A percentile compares a stretch with the other conserved stretches of the same genome.
Evolutionary conservation across 2,797 vertebrate species (phyloP).

Genomic region (Cirrhinus molitorella): DNA sequence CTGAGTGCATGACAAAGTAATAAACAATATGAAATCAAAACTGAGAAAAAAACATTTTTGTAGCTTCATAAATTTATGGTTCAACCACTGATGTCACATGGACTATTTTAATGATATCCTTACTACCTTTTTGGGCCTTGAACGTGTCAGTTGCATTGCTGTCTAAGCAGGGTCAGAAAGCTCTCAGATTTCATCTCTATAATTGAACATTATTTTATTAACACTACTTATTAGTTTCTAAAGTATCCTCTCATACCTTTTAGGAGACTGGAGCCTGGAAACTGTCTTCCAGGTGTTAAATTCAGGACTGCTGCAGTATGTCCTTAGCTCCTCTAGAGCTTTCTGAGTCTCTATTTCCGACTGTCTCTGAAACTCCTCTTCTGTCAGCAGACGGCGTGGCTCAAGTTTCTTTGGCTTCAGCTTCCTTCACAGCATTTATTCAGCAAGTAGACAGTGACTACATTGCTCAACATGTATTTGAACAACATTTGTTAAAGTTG

Average conservation of each 20-base stretch:
- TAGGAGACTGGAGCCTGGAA: conserved; percentile 91
- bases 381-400: conserved; percentile 87
- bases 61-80: too few species aligned
- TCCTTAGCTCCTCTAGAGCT: conserved; percentile 88
- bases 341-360: conserved; percentile 88
- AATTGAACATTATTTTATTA: too few species aligned
- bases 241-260: conserved; percentile 80
- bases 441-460: conserved; percentile 5
- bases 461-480: not conserved
- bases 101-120: too few species aligned
- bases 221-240: not conserved
- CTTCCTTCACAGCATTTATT: conserved; percentile 73
- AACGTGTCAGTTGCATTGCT: too few species aligned
- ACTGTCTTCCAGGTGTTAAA: conserved; percentile 89
- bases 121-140: too few species aligned
- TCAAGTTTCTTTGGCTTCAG: conserved; percentile 73
- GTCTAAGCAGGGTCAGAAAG: too few species aligned
- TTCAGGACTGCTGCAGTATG: conserved; percentile 87
- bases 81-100: too few species aligned
- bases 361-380: conserved; percentile 91
- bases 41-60: too few species aligned
- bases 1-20: conserved; percentile 69
- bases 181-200: too few species aligned
- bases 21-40: too few species aligned
- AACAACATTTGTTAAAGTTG: not conserved